Percentiles rank a stretch among this genome's conserved stretches.
These are phyloP conservation scores for Diacarnus erythraeanus DNA, from an alignment of 37 sponge, comb jelly and placozoan species.

Conservation along the genomic window DNA sequence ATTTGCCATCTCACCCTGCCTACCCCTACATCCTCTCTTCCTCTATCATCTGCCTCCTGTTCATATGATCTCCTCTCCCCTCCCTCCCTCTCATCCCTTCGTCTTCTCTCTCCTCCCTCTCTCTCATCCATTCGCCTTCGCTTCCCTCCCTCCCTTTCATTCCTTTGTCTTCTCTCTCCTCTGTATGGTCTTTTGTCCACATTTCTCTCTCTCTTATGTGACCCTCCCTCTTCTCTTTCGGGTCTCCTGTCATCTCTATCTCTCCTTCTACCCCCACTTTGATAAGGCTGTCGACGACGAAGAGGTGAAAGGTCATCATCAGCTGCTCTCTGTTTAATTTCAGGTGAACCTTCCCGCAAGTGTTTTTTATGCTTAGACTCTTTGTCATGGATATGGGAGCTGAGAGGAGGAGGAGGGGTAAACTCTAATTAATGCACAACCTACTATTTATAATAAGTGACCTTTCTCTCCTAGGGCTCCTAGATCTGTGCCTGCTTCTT, in stretches of 20 bases:
- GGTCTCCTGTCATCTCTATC: constrained; percentile 14
- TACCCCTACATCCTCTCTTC: background rate
- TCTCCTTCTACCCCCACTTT: constrained; percentile 14
- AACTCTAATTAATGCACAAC: background rate
- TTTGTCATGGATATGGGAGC: background rate
- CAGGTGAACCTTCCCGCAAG: background rate
- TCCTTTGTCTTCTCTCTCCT: background rate
- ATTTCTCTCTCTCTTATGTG: background rate
- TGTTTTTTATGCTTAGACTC: background rate
- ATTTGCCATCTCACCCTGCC: background rate
- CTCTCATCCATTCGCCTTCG: background rate
- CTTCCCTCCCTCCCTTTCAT: background rate
- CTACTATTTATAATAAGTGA: background rate
- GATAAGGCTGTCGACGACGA: background rate
- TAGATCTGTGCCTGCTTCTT: constrained; percentile 1
- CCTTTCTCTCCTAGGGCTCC: background rate
- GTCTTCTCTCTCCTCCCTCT: background rate
- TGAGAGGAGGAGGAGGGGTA: background rate
- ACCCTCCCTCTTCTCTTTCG: background rate
- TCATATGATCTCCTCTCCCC: background rate
- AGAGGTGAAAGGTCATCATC: background rate
- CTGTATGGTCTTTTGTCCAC: background rate
- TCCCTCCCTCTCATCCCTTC: background rate
- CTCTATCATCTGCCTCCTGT: constrained; percentile 11
- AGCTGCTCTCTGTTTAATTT: background rate